Evolutionary conservation across 2,113 vertebrate species (phyloP), one percentile per base, ranked within the genome.

Genomic region (Raja brachyura): DNA sequence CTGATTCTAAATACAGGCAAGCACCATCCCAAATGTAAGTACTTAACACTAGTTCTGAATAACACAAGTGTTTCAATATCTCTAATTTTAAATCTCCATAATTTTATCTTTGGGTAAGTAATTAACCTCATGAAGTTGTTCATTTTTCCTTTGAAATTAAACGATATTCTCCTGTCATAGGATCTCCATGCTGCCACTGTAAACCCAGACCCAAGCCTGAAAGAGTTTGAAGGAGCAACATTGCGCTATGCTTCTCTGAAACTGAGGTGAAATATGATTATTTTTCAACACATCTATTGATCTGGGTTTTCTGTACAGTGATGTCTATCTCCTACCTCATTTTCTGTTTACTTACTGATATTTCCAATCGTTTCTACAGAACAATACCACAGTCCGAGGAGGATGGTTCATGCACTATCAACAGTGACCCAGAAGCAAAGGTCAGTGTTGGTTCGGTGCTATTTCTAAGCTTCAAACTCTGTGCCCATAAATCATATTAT

Each of bases 201-300:
- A 93, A 97, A 99, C 94, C 97, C 98, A 7, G 98, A 99, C 93
- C 98, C 98, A 93, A 99, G 98, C 94, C 97, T 99, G 88, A 99
- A 99, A 95, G 98, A 98, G 56, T 99, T 98, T 94, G 98, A 98
- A 96, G 98, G 97, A 94, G 98, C 98, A 1, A 99, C 98, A 0
- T 95, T 99, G 11, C 98, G 98, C 93, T 99, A 99, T 86, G 98
- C 98, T 33, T 98, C 98, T 93, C 95, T 99, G 94, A 99, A 99
- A 93, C 97, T 99, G 94, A 97, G 99, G 98, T 98, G 97, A 14
- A 18, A n/a, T 3, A 16, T 48, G 8, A 63, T 76, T 5, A 22
- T 66, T 68, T 48, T 73, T 3, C 9, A 68, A 20, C 70, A 61
- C 14, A 31, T 54, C n/a, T 61, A 68, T 33, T 92, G 28, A 20